Base-by-base conservation (phyloP, 2,888 invertebrate genomes). In the Malthinus flaveolus region DNA sequence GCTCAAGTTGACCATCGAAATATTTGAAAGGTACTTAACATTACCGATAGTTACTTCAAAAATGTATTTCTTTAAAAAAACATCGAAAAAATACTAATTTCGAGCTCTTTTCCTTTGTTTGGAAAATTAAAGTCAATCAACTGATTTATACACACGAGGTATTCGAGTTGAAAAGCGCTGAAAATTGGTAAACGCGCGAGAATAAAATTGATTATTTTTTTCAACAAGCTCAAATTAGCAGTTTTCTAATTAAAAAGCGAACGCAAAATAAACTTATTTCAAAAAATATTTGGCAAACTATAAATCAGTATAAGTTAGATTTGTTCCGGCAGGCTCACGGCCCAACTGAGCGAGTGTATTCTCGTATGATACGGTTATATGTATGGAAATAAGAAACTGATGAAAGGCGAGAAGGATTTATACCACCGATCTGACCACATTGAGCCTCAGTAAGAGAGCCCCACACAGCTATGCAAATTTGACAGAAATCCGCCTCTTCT, bases 371-470 rank as follows among this genome's bases (percentile, higher is more conserved):
- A 70, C 71, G 63, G 73, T 74, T 73, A 73, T 75, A 73, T 74
- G 73, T 75, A 75, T 75, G 76, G 76, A 76, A 76, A 76, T 75
- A 73, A 71, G 75, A 69, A 73, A 74, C 72, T 76, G 75, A 76
- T 76, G 76, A 75, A 75, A 76, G 72, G 68, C 72, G 71, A 68
- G 71, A 70, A 73, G 72, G 75, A 74, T 75, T 75, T 75, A 74
- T 74, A 65, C 67, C 67, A 64, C 66, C 68, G 67, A 66, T 70
- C 68, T 70, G 71, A 67, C 69, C 68, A 68, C 66, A 65, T 67
- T 65, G 61, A 54, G 61, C 50, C 56, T 56, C 51, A 50, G 49
- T 54, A 37, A 61, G 47, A 39, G 36, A 48, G 50, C 46, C 32
- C 33, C 12, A 11, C 49, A 35, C 51, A 32, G 51, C 51, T 49